Evolutionary conservation across 2,113 vertebrate genomes (phyloP).

Genomic region (Tichodroma muraria): DNA sequence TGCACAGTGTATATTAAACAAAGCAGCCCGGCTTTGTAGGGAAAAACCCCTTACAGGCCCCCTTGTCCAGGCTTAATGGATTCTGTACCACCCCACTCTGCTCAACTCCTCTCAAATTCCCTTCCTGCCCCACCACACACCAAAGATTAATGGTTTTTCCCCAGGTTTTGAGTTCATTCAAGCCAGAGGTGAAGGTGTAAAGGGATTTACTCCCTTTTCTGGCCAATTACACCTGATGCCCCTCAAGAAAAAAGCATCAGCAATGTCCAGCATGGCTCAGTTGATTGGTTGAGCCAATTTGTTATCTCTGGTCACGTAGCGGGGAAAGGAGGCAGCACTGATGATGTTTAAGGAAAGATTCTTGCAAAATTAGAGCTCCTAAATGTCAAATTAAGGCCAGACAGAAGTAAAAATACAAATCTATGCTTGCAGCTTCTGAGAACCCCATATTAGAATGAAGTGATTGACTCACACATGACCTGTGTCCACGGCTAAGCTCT

Average conservation of each 20-base stretch:
- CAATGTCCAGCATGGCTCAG: rapidly evolving
- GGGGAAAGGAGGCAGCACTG: not conserved
- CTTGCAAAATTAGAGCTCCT: not conserved
- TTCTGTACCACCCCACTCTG: not conserved
- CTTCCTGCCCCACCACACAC: not conserved
- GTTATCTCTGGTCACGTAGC: not conserved
- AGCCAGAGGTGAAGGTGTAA: not conserved
- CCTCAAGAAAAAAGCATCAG: not conserved
- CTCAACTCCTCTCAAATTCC: not conserved
- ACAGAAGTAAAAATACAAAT: not conserved
- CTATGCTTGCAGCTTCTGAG: not conserved
- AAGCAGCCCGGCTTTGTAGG: not conserved
- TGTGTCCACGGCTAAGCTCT: not conserved
- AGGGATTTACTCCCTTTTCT: not conserved
- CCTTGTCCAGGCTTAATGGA: not conserved
- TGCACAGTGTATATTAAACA: not conserved
- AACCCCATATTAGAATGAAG: not conserved
- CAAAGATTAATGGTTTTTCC: not conserved
- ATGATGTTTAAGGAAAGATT: not conserved
- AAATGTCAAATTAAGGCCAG: not conserved
- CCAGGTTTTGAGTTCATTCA: not conserved
- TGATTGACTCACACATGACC: too few relatives aligned
- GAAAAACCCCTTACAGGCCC: not conserved
- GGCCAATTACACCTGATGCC: not conserved
- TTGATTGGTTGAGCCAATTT: not conserved